phyloP scores from a whole-genome alignment of 2,113 vertebrate genomes.

The Formicarius rufipectus region DNA sequence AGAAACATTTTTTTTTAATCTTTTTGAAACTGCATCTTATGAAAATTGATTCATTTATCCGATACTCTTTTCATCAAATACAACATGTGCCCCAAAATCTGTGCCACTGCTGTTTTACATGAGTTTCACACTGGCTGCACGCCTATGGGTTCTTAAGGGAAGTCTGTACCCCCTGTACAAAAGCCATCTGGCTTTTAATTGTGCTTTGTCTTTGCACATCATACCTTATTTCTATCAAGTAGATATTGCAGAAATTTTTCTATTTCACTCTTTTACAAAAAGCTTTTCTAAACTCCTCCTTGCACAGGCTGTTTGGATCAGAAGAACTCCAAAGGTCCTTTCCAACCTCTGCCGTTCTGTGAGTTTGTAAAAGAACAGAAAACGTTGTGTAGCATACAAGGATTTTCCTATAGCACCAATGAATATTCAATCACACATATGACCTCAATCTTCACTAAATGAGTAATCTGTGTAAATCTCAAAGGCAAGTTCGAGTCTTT shows the following conservation, averaged over 20 bases:
- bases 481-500: neutral
- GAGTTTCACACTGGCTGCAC: neutral
- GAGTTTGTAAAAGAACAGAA: neutral
- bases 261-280: neutral
- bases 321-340: neutral
- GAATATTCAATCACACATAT: neutral
- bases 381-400: neutral
- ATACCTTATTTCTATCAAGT: neutral
- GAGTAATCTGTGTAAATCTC: neutral
- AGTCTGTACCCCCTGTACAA: neutral
- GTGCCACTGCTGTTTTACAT: neutral
- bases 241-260: neutral
- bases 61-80: neutral
- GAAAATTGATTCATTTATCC: neutral
- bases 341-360: neutral
- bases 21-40: neutral
- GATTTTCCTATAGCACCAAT: neutral
- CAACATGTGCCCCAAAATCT: neutral
- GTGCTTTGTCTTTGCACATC: neutral
- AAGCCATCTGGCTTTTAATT: neutral
- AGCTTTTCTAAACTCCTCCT: neutral
- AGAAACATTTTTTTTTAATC: neutral
- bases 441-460: neutral
- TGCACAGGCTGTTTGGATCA: neutral
- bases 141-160: neutral